Base-by-base conservation (phyloP, 2,888 invertebrate species). In the Nomada ruficornis region DNA sequence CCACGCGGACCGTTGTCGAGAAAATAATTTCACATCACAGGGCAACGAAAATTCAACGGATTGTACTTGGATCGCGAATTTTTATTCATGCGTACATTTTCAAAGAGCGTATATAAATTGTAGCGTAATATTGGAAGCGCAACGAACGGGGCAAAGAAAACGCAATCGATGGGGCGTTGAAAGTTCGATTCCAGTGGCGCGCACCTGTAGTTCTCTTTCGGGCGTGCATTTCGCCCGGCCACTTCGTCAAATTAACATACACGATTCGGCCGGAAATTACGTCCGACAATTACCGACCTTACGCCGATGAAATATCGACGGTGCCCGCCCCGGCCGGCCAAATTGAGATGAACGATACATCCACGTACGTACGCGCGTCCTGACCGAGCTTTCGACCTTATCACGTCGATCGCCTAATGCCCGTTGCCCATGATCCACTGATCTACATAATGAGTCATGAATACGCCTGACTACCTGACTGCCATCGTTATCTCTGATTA, bases 201-300 rank as follows among this genome's bases (percentile, higher is more conserved):
- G 57, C 82, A 83, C 78, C 78, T 83, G 78, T 78, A 78, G 73
- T 70, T 52, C 83, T 83, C 84, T 83, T 83, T 83, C 83, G 69
- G 54, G 29, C 65, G 57, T 73, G 84, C 74, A 83, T 83, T 83
- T 70, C 73, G 70, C 74, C 57, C 71, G 54, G 68, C 73, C 84
- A 84, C 83, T 84, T 78, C 81, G 85, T 82, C 85, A 85, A 85
- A 85, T 85, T 85, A 85, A 85, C 85, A 82, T 85, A 85, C 85
- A 78, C 81, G 85, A 76, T 82, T 85, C 85, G 73, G 74, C 69
- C 82, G 85, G 82, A 85, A 85, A 85, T 85, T 85, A 85, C 78
- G 85, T 79, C 82, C 75, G 85, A 81, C 82, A 85, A 85, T 85
- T 85, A 85, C 81, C 71, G 79, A 82, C 82, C 85, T 85, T 84